A percentile compares a stretch with the other conserved stretches of the same genome.
phyloP scores from a whole-genome alignment of 2,113 vertebrate genomes.

The Enhydra lutris region DNA sequence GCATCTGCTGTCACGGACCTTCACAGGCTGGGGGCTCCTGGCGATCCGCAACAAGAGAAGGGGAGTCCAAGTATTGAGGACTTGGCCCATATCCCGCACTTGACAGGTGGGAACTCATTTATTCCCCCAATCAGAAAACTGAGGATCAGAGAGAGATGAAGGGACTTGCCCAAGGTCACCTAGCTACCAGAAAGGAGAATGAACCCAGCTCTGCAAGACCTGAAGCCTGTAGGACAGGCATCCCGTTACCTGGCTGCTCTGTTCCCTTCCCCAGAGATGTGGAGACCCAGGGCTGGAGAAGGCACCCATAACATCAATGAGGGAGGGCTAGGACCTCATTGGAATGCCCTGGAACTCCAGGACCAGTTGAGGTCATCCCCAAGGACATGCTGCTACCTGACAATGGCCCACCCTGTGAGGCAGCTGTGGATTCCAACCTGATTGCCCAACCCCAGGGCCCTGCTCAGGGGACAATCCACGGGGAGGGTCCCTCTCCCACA shows the following conservation, averaged over 20 bases:
- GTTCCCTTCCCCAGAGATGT: background rate
- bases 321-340: background rate
- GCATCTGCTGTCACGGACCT: background rate
- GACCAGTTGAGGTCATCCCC: fast-evolving
- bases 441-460: background rate
- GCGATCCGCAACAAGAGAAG: background rate
- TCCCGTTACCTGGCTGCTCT: background rate
- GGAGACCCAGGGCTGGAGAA: background rate
- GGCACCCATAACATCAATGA: background rate
- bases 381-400: background rate
- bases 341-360: background rate
- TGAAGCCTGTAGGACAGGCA: background rate
- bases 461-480: background rate
- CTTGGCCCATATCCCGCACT: fast-evolving
- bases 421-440: background rate
- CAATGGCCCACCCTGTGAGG: background rate
- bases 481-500: background rate
- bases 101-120: background rate
- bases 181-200: background rate
- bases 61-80: fast-evolving
- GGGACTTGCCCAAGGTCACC: background rate
- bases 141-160: background rate
- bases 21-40: fast-evolving
- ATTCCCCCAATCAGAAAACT: background rate
- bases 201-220: background rate